Evolutionary conservation across 2,888 invertebrate genomes (phyloP).

Genomic region (Drosophila fungiperda): DNA sequence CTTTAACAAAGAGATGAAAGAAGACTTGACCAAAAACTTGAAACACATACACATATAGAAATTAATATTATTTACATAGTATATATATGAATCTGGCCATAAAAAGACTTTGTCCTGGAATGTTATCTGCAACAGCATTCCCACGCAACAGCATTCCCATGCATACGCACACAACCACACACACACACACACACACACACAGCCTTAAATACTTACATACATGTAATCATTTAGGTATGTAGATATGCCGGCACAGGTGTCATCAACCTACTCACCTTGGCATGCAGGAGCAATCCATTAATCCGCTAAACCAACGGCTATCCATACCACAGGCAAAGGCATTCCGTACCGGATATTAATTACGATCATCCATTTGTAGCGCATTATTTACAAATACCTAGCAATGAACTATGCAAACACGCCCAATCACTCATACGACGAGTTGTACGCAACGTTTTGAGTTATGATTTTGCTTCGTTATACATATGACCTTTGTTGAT

Average conservation of each 20-base stretch:
- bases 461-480: slow-evolving; percentile 25
- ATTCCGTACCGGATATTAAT: slow-evolving; percentile 67
- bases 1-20: slow-evolving; percentile 46
- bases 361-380: slow-evolving; percentile 62
- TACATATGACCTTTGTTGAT: neutral
- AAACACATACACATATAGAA: slow-evolving; percentile 10
- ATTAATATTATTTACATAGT: slow-evolving; percentile 10
- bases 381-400: slow-evolving; percentile 54
- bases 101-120: slow-evolving; percentile 16
- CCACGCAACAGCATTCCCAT: neutral
- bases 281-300: slow-evolving; percentile 59
- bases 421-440: slow-evolving; percentile 59
- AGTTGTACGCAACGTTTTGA: slow-evolving; percentile 39
- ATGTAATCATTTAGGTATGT: neutral
- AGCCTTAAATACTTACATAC: slow-evolving; percentile 7
- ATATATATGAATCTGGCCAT: slow-evolving; percentile 11
- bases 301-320: slow-evolving; percentile 23
- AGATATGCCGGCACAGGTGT: slow-evolving; percentile 3
- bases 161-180: neutral
- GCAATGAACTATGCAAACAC: slow-evolving; percentile 55
- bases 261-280: slow-evolving; percentile 30
- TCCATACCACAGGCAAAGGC: slow-evolving; percentile 2
- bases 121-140: slow-evolving; percentile 18
- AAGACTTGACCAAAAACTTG: slow-evolving; percentile 15
- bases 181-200: neutral